Evolutionary conservation across 2,113 vertebrate genomes (phyloP), one percentile per base, ranked within the genome.

Genomic region (Semicossyphus pulcher): DNA sequence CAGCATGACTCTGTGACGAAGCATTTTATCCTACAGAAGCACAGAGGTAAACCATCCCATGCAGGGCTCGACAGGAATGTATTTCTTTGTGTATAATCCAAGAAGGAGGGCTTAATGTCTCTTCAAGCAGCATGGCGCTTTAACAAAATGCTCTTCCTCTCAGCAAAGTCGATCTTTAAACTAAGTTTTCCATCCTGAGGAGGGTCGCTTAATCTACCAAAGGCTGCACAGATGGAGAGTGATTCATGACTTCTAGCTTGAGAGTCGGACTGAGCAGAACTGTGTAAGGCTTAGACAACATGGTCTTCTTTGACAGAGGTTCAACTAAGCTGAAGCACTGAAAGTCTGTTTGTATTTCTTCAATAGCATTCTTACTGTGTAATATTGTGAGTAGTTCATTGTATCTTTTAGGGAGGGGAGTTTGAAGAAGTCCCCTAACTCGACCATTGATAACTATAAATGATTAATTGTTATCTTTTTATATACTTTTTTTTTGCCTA

Each of bases 151-250:
- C 48, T 58, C 4, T 49, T 66, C 14, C 41, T 39, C n/a, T 15
- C 20, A 74, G 45, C 10, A 41, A 57, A 18, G 56, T 36, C 26
- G 31, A 78, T 69, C 11, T 7, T 36, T 31, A 60, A 41, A 61
- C 47, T 47, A 63, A 25, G 42, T 53, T 49, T 29, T 39, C 7
- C 0, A 2, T 44, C 36, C 25, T 37, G 37, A 76, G 51, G 39
- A 56, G 18, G 14, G 10, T 4, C 29, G 32, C 28, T 29, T 57
- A 29, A 76, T 78, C 32, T 42, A 63, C 18, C 18, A 56, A 32
- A 26, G 41, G 41, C 26, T 20, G 49, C 34, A 34, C 63, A 80
- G 53, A 69, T 31, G 47, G 39, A 64, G 31, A 18, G 20, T 16
- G 18, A 39, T 57, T 63, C 58, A 34, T 78, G 36, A 41, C 37